Evolutionary conservation across 2,113 vertebrate genomes (phyloP).

Genomic region (Oryzias javanicus): DNA sequence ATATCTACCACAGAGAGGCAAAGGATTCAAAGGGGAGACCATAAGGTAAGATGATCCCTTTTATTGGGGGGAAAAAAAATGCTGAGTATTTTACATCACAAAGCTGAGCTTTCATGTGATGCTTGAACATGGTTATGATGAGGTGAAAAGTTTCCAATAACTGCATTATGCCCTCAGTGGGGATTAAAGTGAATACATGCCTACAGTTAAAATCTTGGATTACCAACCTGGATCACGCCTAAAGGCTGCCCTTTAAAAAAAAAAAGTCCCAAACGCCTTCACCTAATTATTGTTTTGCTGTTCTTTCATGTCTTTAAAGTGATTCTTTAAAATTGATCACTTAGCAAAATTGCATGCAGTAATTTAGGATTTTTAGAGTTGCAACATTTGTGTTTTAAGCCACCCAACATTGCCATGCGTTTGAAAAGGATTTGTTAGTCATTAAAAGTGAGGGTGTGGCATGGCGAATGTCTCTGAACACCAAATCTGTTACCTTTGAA

Average conservation of each 20-base stretch:
- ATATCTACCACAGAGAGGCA: constrained; percentile 59
- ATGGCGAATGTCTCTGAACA: constrained; percentile 74
- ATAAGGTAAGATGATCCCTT: constrained; percentile 63
- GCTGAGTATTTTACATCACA: constrained; percentile 57
- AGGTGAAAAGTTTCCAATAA: constrained; percentile 78
- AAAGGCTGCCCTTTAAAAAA: constrained; percentile 53
- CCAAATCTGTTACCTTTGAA: constrained; percentile 1
- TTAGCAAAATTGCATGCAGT: constrained; percentile 2
- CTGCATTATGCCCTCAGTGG: constrained; percentile 66
- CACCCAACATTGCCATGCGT: constrained; percentile 18
- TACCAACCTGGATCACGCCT: constrained; percentile 69
- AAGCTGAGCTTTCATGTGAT: constrained; percentile 63
- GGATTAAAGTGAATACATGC: constrained; percentile 72
- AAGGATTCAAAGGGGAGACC: constrained; percentile 64
- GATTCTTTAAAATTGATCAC: constrained; percentile 16
- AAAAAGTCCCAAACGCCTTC: constrained; percentile 51
- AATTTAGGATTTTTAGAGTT: constrained; percentile 15
- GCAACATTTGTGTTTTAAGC: constrained; percentile 1
- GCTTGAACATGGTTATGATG: constrained; percentile 62
- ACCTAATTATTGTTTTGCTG: constrained; percentile 51
- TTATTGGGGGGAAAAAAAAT: constrained; percentile 49
- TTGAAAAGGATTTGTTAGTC: constrained; percentile 53
- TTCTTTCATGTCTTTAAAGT: constrained; percentile 30
- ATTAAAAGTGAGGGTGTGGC: constrained; percentile 49
- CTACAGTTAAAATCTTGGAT: constrained; percentile 68